Conservation (phyloP, 2,888 invertebrate species). For the Palloptera scutellata region DNA sequence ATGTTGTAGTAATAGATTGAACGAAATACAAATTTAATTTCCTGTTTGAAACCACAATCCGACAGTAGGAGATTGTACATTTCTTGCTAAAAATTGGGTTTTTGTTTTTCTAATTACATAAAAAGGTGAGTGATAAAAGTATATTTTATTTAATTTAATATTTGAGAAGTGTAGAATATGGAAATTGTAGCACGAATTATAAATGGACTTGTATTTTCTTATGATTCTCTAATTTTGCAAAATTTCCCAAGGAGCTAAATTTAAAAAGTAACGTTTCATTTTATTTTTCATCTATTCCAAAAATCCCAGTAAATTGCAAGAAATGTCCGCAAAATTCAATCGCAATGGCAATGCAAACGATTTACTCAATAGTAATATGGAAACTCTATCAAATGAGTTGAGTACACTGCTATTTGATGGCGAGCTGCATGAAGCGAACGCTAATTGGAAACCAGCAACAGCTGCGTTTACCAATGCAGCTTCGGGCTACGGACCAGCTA, state of each 20-base stretch:
- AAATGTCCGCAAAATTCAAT: slow-evolving; percentile 20
- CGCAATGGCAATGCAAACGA: slow-evolving; percentile 9
- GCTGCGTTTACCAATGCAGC: background rate
- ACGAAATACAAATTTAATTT: too few species aligned
- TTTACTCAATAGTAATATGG: slow-evolving; percentile 35
- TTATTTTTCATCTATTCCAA: background rate
- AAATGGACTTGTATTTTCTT: too few species aligned
- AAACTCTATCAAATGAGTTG: slow-evolving; percentile 37
- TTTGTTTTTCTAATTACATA: too few species aligned
- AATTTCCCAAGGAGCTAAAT: background rate
- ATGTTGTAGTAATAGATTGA: too few species aligned
- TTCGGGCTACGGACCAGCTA: background rate
- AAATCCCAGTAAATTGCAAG: background rate
- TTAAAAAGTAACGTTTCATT: background rate
- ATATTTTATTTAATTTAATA: too few species aligned
- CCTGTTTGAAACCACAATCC: too few species aligned
- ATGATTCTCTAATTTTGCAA: too few species aligned
- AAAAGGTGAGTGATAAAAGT: too few species aligned
- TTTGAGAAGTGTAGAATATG: too few species aligned
- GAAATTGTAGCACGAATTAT: too few species aligned
- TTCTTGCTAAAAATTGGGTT: too few species aligned
- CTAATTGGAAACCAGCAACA: background rate
- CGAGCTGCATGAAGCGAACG: slow-evolving; percentile 8
- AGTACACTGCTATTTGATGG: slow-evolving; percentile 19
- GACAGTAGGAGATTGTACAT: too few species aligned